Conservation (phyloP, 2,113 vertebrate species). For the mouse (Mus musculus) region DNA sequence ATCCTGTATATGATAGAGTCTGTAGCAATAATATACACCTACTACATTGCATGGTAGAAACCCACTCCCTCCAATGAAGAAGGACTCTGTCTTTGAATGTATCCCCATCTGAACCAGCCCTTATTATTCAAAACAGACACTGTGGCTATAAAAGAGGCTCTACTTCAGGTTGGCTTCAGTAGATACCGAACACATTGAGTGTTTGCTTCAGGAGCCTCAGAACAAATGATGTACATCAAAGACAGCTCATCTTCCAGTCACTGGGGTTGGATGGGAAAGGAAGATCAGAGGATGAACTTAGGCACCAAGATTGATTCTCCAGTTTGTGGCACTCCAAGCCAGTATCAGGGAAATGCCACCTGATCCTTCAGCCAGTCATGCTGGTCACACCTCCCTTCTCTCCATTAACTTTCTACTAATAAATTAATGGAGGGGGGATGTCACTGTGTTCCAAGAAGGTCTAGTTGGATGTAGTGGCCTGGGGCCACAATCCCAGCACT, state of each 20-base stretch:
- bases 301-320: background rate
- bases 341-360: background rate
- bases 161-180: background rate
- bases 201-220: background rate
- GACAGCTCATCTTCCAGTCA: background rate
- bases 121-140: conserved; percentile 28
- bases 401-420: background rate
- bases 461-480: background rate
- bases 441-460: background rate
- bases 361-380: background rate
- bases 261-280: background rate
- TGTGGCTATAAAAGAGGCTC: background rate
- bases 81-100: background rate
- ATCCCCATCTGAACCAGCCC: conserved; percentile 17
- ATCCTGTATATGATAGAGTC: background rate
- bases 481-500: background rate
- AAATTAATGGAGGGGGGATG: background rate
- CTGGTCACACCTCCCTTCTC: background rate
- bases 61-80: background rate
- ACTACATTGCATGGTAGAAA: background rate
- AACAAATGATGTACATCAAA: background rate
- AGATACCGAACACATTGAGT: background rate
- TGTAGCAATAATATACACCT: background rate
- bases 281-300: background rate
- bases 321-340: background rate